Conservation (phyloP, 2,113 vertebrate genomes). For the Thamnophis sirtalis region DNA sequence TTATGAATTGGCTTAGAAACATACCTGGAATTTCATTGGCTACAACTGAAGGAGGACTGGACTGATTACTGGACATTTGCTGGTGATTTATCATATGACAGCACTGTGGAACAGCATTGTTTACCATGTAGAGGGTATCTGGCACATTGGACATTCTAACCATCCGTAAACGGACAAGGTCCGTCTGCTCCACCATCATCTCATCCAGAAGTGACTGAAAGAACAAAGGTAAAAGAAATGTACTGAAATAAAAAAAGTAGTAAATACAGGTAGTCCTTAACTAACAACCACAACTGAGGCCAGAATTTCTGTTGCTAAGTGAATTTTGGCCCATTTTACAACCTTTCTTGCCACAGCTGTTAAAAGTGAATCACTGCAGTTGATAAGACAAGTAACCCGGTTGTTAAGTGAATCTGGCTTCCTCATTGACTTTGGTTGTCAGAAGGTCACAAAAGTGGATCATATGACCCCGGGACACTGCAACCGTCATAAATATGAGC, state of each 20-base stretch:
- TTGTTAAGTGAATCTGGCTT: no score
- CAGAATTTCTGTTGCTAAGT: no score
- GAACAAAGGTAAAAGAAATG: conserved; percentile 5
- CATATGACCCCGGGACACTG: no score
- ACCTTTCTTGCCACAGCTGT: no score
- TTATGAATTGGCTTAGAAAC: background rate
- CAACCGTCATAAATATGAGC: no score
- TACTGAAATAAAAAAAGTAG: background rate
- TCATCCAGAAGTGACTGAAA: conserved; percentile 91
- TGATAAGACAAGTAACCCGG: no score
- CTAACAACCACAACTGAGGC: no score
- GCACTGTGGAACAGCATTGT: conserved; percentile 91
- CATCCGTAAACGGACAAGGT: conserved; percentile 90
- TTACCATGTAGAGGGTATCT: conserved; percentile 98
- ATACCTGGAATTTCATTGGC: conserved; percentile 98
- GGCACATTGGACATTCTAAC: conserved; percentile 98
- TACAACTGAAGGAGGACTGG: conserved; percentile 88
- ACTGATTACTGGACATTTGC: conserved; percentile 82
- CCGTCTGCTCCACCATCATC: conserved; percentile 98
- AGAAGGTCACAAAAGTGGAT: no score
- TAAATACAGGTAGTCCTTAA: background rate
- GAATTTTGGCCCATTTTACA: no score
- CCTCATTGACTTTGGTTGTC: no score
- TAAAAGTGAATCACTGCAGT: no score
- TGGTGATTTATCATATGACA: conserved; percentile 95